Evolutionary conservation across 2,113 vertebrate genomes (phyloP), one percentile per base, ranked within the genome.

Genomic region (Tauraco erythrolophus): DNA sequence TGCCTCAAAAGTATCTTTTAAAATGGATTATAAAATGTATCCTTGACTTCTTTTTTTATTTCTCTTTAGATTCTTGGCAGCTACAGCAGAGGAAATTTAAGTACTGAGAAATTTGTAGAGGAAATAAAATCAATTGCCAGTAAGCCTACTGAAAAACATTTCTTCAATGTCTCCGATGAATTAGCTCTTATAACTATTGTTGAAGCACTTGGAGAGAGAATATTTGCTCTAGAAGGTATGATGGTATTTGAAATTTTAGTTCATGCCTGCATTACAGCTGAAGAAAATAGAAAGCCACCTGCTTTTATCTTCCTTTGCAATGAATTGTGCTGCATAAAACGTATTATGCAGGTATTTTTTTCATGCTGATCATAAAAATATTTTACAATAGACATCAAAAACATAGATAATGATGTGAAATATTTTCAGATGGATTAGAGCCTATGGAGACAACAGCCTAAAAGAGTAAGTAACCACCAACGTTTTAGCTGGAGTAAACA

Each of bases 141-240:
- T 46, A 31, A 97, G 15, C 99, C 98, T 16, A 97, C 98, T 27
- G 98, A 98, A 24, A 99, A 99, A 48, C 99, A 99, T 96, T 99
- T 99, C 98, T 99, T 99, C 98, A 99, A 99, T 27, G 99, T 99
- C 93, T 99, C 99, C 2, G 99, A 99, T 91, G 99, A 99, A 97
- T 69, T 98, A 89, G 99, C 99, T 11, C 96, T 99, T 91, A 51
- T 99, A 91, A 99, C 96, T 78, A 99, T 99, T 68, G 99, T 99
- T 24, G 99, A 99, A 79, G 97, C 99, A 19, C 97, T 99, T 54
- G 99, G 99, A 94, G 99, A 98, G 95, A 98, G 98, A 97, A 99
- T 99, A 96, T 99, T 99, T 97, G 99, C 99, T 25, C 96, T 99
- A 77, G 99, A 99, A 98, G 99, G 99, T 99, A 98, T 68, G 80